Evolutionary conservation across 2,113 vertebrate genomes (phyloP).

Genomic region (Microcebus ravelobensis): DNA sequence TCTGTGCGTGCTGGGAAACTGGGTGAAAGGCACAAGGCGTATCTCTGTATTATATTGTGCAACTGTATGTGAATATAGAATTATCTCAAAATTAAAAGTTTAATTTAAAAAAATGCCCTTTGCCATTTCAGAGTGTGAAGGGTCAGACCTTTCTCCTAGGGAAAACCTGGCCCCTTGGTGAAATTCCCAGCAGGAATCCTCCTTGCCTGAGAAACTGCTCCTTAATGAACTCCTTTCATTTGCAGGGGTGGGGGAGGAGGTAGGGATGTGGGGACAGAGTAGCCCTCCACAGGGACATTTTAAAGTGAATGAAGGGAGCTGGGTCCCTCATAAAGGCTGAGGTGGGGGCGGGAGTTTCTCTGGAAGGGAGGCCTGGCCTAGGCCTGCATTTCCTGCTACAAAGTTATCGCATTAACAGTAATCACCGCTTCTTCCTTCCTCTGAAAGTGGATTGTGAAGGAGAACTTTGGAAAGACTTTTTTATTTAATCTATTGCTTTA

Average conservation of each 20-base stretch:
- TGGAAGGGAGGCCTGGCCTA: neutral
- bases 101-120: neutral
- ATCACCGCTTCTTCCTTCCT: neutral
- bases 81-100: slow-evolving; percentile 11
- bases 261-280: neutral
- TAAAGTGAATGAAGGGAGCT: slow-evolving; percentile 74
- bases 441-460: neutral
- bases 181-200: slow-evolving; percentile 62
- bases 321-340: slow-evolving; percentile 60
- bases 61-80: neutral
- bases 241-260: neutral
- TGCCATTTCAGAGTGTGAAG: slow-evolving; percentile 7
- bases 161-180: neutral
- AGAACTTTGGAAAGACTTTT: neutral
- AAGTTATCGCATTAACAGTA: neutral
- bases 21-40: neutral
- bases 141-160: neutral
- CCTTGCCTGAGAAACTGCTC: neutral
- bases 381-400: slow-evolving; percentile 71
- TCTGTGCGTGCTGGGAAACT: neutral
- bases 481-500: too few species aligned
- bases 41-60: neutral
- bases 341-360: slow-evolving; percentile 24
- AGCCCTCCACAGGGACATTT: slow-evolving; percentile 60
- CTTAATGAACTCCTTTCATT: slow-evolving; percentile 74